Evolutionary conservation across 1,140 invertebrate genomes (phyloP), one percentile per base, ranked within the genome.

Genomic region (Ditylenchus dipsaci): DNA sequence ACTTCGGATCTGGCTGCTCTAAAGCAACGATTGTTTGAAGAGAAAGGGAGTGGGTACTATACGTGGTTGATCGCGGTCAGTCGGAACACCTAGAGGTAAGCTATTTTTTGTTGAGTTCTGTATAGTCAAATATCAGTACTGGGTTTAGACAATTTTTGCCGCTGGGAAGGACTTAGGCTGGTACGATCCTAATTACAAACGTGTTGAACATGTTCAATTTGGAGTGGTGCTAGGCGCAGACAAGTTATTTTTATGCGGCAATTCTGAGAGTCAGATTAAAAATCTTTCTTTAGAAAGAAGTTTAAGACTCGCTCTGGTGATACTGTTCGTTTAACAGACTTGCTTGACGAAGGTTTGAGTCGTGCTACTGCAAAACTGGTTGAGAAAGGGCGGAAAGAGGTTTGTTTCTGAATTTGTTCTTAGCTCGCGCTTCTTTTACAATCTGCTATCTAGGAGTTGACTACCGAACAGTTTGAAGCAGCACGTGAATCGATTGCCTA

Each of bases 261-360:
- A 19, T 61, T 26, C 57, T 1, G 3, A 38, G 30, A 8, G 17
- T 3, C 42, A n/a, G 30, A 61, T n/a, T 43, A 62, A 8, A 13
- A 59, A 68, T 42, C 26, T 21, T 63, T 63, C 26, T 75, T 69
- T 74, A 86, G 84, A 67, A 99, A 98, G 83, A 98, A 97, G 84
- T 97, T 99, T 80, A 99, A 98, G 86, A 98, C 95, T 0, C 87
- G 96, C 63, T 97, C 94, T 33, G 95, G 95, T 7, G 95, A 98
- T 73, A 95, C 93, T 8, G 89, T 99, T 0, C 89, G 91, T 73
- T 85, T 99, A 0, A 87, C 87, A 11, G 91, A 96, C 76, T 86
- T 99, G n/a, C 85, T 99, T 7, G 90, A 97, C 81, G 95, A 99
- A 88, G 95, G 93, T 59, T 81, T 96, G 26, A 90, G 88, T 71